These are phyloP conservation scores for Epinephelus awoara DNA, from an alignment of 2,797 vertebrate genomes.

Conservation along the genomic window DNA sequence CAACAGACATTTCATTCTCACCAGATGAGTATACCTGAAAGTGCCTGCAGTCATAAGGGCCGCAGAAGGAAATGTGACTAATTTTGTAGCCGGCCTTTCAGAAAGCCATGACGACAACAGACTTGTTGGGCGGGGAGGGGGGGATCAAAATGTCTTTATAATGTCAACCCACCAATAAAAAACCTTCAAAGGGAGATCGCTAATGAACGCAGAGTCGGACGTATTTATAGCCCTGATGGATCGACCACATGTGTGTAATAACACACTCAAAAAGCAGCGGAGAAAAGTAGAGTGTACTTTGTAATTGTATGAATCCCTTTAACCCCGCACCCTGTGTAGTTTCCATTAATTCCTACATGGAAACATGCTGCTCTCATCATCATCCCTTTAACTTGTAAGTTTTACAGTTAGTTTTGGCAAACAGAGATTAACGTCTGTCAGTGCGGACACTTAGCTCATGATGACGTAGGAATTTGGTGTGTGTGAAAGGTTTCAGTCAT, in stretches of 20 bases:
- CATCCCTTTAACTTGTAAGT: conserved; percentile 32
- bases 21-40: conserved; percentile 41
- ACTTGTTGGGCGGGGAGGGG: conserved; percentile 15
- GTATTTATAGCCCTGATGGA: conserved; percentile 69
- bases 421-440: conserved; percentile 1
- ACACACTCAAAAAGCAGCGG: conserved; percentile 33
- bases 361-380: conserved; percentile 33
- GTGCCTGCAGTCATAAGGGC: conserved; percentile 18
- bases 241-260: conserved; percentile 64
- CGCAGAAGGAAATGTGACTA: conserved; percentile 60
- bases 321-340: conserved; percentile 23
- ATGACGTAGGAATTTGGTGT: neutral
- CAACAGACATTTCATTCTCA: neutral
- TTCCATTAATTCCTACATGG: conserved; percentile 43
- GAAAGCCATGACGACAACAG: conserved; percentile 56
- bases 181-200: conserved; percentile 62
- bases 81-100: conserved; percentile 59
- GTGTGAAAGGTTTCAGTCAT: neutral
- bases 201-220: conserved; percentile 62
- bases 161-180: conserved; percentile 74
- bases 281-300: conserved; percentile 31
- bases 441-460: conserved; percentile 20
- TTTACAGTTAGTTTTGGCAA: conserved; percentile 44
- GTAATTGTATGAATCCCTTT: conserved; percentile 44
- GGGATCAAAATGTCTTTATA: conserved; percentile 73